Percentiles rank a stretch among this genome's conserved stretches.
Evolutionary conservation across 2,113 vertebrate species (phyloP).

Genomic region (Pomatorhinus ruficollis): DNA sequence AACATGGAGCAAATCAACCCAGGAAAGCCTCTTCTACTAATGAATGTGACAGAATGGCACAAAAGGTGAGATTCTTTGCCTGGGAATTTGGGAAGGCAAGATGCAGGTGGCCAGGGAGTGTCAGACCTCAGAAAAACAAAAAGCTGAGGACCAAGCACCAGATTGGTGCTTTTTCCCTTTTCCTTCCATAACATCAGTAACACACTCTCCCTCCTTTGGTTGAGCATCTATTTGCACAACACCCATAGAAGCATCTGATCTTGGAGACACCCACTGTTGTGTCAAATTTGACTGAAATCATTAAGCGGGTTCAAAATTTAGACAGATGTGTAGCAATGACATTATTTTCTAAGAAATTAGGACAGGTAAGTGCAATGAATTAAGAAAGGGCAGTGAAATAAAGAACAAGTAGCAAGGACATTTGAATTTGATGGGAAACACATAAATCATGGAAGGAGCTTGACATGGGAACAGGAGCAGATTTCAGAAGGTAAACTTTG

Average conservation of each 20-base stretch:
- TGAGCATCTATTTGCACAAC: background rate
- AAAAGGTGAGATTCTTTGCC: accelerated
- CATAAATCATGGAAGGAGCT: background rate
- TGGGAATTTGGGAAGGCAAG: background rate
- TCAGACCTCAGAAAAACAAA: background rate
- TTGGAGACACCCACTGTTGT: background rate
- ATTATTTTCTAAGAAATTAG: background rate
- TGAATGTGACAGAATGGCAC: background rate
- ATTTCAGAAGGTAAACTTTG: background rate
- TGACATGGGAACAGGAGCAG: background rate
- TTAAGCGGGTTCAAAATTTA: background rate
- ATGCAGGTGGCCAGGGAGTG: background rate
- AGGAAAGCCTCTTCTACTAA: background rate
- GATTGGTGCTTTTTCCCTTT: background rate
- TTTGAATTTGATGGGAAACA: background rate
- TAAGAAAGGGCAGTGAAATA: background rate
- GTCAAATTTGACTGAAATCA: background rate
- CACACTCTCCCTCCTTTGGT: background rate
- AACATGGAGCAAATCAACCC: background rate
- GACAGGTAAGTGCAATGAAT: background rate
- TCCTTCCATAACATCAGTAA: background rate
- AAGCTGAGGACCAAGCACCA: background rate
- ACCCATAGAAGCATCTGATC: background rate
- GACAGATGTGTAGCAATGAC: background rate
- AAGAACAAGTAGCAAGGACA: background rate